A percentile compares a stretch with the other conserved stretches of the same genome.
Conservation (phyloP, 2,888 invertebrate genomes). For the Chrysina gloriosa region DNA sequence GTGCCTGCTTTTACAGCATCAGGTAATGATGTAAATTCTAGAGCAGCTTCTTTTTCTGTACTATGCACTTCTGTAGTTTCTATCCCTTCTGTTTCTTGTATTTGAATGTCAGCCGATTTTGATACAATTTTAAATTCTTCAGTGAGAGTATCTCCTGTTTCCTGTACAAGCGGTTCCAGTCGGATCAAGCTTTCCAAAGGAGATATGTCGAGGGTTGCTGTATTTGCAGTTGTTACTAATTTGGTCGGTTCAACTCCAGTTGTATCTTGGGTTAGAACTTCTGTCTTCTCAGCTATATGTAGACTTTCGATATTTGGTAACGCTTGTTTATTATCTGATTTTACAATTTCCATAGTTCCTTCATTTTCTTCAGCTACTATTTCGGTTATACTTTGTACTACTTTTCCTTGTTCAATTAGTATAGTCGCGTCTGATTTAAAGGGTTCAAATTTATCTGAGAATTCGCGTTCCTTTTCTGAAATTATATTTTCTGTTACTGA, state of each 20-base stretch:
- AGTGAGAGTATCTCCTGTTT: conserved; percentile 57
- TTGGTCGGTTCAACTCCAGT: conserved; percentile 8
- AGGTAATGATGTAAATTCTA: conserved; percentile 59
- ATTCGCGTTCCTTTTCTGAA: conserved; percentile 67
- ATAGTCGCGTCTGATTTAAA: conserved; percentile 65
- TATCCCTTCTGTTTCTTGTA: conserved; percentile 64
- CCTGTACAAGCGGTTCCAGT: conserved; percentile 58
- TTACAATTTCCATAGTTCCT: conserved; percentile 52
- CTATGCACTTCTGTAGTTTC: conserved; percentile 66
- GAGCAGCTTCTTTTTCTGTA: conserved; percentile 66
- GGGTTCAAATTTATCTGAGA: conserved; percentile 65
- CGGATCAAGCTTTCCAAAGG: conserved; percentile 58
- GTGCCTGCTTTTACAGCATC: conserved; percentile 55
- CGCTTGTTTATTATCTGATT: conserved; percentile 60
- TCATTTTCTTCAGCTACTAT: conserved; percentile 59
- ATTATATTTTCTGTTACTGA: conserved; percentile 65
- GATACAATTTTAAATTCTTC: conserved; percentile 47
- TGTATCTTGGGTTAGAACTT: conserved; percentile 44
- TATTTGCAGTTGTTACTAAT: conserved; percentile 26
- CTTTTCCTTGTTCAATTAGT: conserved; percentile 66
- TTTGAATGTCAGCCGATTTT: conserved; percentile 62
- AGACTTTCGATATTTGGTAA: conserved; percentile 59
- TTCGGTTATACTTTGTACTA: conserved; percentile 64
- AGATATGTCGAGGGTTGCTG: conserved; percentile 57
- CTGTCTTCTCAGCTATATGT: conserved; percentile 59